Percentiles rank a stretch among this genome's conserved stretches.
These are phyloP conservation scores for Forpus xanthops DNA, from an alignment of 2,797 vertebrate species.

Conservation along the genomic window DNA sequence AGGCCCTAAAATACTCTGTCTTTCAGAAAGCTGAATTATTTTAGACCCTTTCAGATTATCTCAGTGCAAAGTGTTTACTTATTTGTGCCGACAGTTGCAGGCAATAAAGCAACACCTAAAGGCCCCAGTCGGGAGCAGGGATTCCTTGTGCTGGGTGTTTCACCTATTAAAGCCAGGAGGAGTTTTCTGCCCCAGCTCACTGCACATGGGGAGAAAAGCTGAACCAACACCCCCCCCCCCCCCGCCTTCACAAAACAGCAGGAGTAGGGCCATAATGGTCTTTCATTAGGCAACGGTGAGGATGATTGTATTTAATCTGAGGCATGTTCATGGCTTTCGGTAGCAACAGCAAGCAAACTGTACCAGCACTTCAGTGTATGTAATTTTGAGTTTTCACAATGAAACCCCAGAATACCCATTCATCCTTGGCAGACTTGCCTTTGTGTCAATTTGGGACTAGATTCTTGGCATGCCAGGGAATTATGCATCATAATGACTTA, in stretches of 20 bases:
- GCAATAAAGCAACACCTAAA: neutral
- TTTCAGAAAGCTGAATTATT: neutral
- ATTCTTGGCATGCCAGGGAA: constrained; percentile 49
- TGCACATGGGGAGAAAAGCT: neutral
- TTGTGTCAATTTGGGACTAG: constrained; percentile 27
- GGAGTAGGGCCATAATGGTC: neutral
- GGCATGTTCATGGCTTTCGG: neutral
- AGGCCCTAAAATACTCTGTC: neutral
- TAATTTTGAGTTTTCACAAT: constrained; percentile 9
- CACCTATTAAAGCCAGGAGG: neutral
- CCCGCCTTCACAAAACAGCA: neutral
- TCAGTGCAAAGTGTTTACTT: neutral
- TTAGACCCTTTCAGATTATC: neutral
- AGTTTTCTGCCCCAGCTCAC: neutral
- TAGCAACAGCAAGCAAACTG: neutral
- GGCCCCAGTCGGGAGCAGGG: fast-evolving
- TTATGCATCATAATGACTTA: constrained; percentile 44
- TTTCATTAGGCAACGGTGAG: neutral
- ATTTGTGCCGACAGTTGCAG: neutral
- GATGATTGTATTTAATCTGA: neutral
- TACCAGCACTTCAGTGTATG: neutral
- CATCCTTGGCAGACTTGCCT: constrained; percentile 24
- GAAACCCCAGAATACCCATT: neutral
- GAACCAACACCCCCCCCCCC: neutral
- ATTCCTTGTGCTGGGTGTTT: neutral